Evolutionary conservation across 1,140 invertebrate species (phyloP).

Genomic region (Chironomus tepperi): DNA sequence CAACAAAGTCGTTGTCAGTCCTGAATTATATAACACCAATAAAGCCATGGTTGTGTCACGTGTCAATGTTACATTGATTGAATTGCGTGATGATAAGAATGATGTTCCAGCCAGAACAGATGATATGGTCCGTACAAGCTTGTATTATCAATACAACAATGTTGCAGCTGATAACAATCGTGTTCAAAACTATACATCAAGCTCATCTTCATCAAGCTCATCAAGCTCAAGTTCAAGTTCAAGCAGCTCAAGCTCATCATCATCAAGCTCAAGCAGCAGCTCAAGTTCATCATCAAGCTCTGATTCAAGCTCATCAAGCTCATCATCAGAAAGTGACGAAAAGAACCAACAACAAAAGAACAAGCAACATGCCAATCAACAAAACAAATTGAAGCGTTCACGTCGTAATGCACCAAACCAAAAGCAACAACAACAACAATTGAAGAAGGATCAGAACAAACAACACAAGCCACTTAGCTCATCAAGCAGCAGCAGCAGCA

Average conservation of each 20-base stretch:
- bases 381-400: no score
- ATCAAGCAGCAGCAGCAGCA: no score
- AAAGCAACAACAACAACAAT: no score
- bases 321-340: slow-evolving; percentile 10
- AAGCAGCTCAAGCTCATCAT: no score
- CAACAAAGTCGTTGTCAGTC: slow-evolving; percentile 47
- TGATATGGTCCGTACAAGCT: background rate
- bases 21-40: slow-evolving; percentile 42
- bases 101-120: slow-evolving; percentile 28
- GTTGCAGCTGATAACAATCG: background rate
- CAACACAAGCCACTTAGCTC: no score
- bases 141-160: slow-evolving; percentile 18
- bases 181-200: background rate
- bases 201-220: slow-evolving; percentile 24
- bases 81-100: slow-evolving; percentile 34
- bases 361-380: no score
- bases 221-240: slow-evolving; percentile 29
- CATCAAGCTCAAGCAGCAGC: slow-evolving; percentile 28
- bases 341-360: no score
- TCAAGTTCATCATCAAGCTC: slow-evolving; percentile 24
- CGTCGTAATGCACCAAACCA: no score
- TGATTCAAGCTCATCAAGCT: background rate
- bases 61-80: slow-evolving; percentile 45
- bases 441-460: no score
- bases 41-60: slow-evolving; percentile 51